Conservation (phyloP, 2,888 invertebrate genomes). For the Asteroscopus sphinx region DNA sequence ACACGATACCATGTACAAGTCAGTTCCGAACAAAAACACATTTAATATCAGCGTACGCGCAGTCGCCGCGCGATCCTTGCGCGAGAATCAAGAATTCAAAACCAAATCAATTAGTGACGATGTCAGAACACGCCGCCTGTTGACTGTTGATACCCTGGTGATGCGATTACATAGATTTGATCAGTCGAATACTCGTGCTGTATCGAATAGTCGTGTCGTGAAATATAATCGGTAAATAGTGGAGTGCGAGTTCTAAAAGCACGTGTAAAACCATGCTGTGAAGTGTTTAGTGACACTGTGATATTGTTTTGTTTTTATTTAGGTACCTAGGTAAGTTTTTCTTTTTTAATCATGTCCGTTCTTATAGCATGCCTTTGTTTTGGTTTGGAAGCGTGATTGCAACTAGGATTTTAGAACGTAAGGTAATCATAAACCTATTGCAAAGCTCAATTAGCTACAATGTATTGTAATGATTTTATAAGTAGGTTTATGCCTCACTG, state of each 20-base stretch:
- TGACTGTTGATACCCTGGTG: conserved; percentile 11
- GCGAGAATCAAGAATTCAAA: conserved; percentile 34
- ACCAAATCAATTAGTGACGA: conserved; percentile 32
- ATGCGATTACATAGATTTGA: conserved; percentile 9
- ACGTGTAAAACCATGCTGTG: conserved; percentile 10
- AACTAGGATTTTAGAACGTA: conserved; percentile 15
- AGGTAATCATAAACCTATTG: conserved; percentile 12
- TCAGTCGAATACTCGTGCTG: conserved; percentile 10
- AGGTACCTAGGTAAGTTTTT: conserved; percentile 17
- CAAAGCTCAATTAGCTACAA: conserved; percentile 7
- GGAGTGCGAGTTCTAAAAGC: neutral
- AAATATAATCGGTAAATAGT: neutral
- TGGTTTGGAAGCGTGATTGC: neutral
- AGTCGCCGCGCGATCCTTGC: conserved; percentile 45
- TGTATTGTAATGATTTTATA: too few species aligned
- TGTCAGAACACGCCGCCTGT: conserved; percentile 10
- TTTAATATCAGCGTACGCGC: conserved; percentile 25
- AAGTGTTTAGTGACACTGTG: conserved; percentile 5
- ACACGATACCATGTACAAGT: conserved; percentile 1
- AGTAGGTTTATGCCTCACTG: too few species aligned
- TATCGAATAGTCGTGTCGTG: too few species aligned
- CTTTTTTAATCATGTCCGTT: neutral
- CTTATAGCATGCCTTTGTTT: neutral
- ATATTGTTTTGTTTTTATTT: conserved; percentile 2
- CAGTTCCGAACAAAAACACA: conserved; percentile 33